Conservation (phyloP, 2,797 vertebrate species). For the Alectoris magna region DNA sequence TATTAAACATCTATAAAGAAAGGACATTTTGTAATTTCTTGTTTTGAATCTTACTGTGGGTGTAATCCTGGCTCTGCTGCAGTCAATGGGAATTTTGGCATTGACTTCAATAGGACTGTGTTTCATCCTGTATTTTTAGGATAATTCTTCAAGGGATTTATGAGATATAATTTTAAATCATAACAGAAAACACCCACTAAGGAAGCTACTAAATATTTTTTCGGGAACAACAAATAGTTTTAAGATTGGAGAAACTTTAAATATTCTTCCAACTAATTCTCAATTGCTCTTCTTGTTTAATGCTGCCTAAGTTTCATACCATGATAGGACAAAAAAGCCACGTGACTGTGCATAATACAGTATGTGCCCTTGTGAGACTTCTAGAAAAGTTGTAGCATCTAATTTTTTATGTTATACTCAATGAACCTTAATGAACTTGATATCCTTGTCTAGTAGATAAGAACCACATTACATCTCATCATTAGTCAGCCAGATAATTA, state of each 20-base stretch:
- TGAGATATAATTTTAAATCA: conserved; percentile 69
- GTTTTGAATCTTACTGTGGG: conserved; percentile 68
- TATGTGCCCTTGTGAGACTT: conserved; percentile 8
- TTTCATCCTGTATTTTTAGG: conserved; percentile 72
- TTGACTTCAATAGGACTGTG: conserved; percentile 63
- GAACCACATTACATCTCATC: conserved; percentile 44
- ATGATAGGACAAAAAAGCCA: neutral
- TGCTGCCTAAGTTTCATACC: neutral
- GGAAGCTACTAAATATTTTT: conserved; percentile 73
- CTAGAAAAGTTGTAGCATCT: neutral
- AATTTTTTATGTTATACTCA: conserved; percentile 15
- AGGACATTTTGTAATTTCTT: conserved; percentile 60
- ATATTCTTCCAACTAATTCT: conserved; percentile 50
- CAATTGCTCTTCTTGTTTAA: conserved; percentile 26
- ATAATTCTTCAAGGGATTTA: conserved; percentile 71
- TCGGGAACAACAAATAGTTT: conserved; percentile 55
- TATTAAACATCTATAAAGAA: conserved; percentile 37
- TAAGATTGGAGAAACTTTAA: conserved; percentile 51
- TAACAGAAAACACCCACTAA: conserved; percentile 74
- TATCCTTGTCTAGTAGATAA: conserved; percentile 60
- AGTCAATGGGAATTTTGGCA: conserved; percentile 70
- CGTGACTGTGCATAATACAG: neutral
- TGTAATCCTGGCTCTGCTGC: conserved; percentile 66
- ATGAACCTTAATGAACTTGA: conserved; percentile 73
- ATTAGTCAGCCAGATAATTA: conserved; percentile 73